Conservation (phyloP, 1,140 invertebrate genomes). For the Panulirus ornatus region DNA sequence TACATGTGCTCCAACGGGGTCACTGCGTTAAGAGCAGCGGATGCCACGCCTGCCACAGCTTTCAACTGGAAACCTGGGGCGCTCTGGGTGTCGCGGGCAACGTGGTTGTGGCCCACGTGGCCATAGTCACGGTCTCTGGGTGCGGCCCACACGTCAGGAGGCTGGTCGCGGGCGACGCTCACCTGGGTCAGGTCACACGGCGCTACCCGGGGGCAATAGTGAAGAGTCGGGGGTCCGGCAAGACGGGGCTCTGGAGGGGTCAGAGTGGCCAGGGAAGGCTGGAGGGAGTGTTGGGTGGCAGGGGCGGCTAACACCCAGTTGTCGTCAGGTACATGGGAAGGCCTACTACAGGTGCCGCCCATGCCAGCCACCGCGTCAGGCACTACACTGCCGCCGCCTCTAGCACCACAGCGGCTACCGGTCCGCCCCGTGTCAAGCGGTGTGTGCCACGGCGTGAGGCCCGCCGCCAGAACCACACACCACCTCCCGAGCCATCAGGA, state of each 20-base stretch:
- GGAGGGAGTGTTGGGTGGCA: neutral
- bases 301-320: slow-evolving; percentile 1
- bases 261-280: neutral
- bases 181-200: neutral
- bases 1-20: too few relatives aligned
- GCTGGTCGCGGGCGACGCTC: neutral
- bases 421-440: neutral
- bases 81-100: too few relatives aligned
- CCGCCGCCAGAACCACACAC: neutral
- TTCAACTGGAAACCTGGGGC: too few relatives aligned
- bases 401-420: neutral
- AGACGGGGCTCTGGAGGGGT: neutral
- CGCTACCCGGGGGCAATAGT: neutral
- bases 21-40: too few relatives aligned
- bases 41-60: too few relatives aligned
- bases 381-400: neutral
- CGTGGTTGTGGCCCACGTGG: too few relatives aligned
- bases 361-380: neutral
- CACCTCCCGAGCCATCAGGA: neutral
- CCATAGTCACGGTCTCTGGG: too few relatives aligned
- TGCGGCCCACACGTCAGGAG: neutral
- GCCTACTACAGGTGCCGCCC: slow-evolving; percentile 23
- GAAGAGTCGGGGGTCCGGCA: too few relatives aligned
- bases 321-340: neutral
- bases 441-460: neutral